Base-by-base conservation (phyloP, 2,797 vertebrate species). In the Xiphorhynchus erythropygius region DNA sequence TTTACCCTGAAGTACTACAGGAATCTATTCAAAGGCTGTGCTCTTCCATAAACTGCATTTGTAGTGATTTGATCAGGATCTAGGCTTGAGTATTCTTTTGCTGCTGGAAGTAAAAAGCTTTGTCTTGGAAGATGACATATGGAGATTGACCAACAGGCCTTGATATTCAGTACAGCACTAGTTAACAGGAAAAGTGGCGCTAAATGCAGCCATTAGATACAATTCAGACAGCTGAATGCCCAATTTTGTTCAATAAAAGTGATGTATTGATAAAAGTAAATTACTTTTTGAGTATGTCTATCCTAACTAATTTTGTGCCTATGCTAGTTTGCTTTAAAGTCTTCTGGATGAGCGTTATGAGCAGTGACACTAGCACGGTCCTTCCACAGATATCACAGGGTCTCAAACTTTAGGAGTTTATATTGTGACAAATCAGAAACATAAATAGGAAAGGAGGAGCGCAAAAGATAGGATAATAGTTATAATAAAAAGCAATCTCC, bases 251-350 rank as follows among this genome's bases (percentile, higher is more conserved):
- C 80, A 83, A 77, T 60, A 67, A 70, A 91, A 81, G 5, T 82
- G 27, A 84, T 46, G 10, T 22, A 84, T 27, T 67, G 37, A 55
- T 60, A 67, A 69, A 88, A 76, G 7, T 23, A 35, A 67, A 84
- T 52, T 67, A 46, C 12, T 55, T 70, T 81, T 76, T 89, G 19
- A 0, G 0, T 68, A 13, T 28, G 12, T 49, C 41, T 67, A 9
- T 33, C 22, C 28, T 50, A 60, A 76, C 7, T 67, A 25, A 84
- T 89, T 96, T 96, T 93, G 63, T 87, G 82, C 60, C 53, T 94
- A 28, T 63, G 81, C 82, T 90, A 88, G 23, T 82, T 93, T 94
- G 42, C 80, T 90, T 85, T 30, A 18, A 86, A 76, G 30, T 84
- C 50, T 86, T 83, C 52, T 71, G 76, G 28, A 46, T 46, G 8